Percentiles rank a stretch among this genome's conserved stretches.
Evolutionary conservation across 2,888 invertebrate genomes (phyloP).

Genomic region (Tiliacea citrago): DNA sequence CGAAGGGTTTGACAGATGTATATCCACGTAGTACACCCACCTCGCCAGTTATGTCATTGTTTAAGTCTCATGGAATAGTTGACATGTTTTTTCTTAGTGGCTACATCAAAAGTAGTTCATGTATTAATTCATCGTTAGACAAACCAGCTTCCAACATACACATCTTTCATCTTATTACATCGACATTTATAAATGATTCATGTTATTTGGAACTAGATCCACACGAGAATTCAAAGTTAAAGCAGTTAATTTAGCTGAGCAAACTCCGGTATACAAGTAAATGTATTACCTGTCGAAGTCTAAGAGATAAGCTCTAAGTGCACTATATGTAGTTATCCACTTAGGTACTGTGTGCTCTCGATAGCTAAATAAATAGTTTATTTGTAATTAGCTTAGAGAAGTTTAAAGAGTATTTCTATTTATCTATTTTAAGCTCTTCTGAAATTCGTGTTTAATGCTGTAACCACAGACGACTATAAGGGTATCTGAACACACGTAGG

Average conservation of each 20-base stretch:
- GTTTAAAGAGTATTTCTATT: not conserved
- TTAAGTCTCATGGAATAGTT: not conserved
- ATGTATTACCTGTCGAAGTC: conserved; percentile 39
- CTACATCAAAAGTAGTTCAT: not conserved
- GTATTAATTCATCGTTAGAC: not conserved
- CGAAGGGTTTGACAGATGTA: not conserved
- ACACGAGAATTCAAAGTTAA: conserved; percentile 25
- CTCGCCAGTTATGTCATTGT: not conserved
- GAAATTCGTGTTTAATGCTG: not conserved
- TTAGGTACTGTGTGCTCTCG: not conserved
- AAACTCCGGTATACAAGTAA: conserved; percentile 31
- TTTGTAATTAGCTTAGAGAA: conserved; percentile 1
- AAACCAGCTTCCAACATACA: not conserved
- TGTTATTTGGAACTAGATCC: not conserved
- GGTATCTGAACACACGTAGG: not conserved
- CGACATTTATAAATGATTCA: not conserved
- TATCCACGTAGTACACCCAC: not conserved
- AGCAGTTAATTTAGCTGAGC: conserved; percentile 18
- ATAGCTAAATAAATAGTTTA: conserved; percentile 15
- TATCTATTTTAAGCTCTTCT: not conserved
- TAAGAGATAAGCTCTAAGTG: conserved; percentile 34
- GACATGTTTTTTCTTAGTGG: not conserved
- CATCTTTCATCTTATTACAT: no score
- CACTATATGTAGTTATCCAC: conserved; percentile 9
- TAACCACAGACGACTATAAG: not conserved